Base-by-base conservation (phyloP, 2,888 invertebrate species). In the Eupeodes latifasciatus region DNA sequence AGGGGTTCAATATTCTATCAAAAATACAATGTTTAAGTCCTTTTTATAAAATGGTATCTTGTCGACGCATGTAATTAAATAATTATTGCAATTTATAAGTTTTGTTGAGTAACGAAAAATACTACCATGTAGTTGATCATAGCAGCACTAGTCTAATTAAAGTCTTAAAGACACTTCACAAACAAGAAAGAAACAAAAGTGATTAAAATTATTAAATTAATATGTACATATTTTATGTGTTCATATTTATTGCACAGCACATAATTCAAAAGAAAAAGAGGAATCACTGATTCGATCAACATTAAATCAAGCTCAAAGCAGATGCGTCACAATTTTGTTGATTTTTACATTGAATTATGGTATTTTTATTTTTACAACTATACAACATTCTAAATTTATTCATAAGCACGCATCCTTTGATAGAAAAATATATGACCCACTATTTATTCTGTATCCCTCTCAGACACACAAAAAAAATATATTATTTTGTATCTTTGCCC, bases 321-420 rank as follows among this genome's bases (percentile, higher is more conserved):
- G 81, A 85, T 85, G 81, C 27, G 40, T 44, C 85, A 85, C 85
- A 85, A 27, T 34, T 74, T 36, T 36, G 40, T 40, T 9, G 40
- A 40, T 7, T 77, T 19, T 44, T 55, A 3, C 36, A 55, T 64
- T 75, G 51, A 61, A 16, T 66, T 27, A 66, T 64, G 64, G 49
- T 19, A 9, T 49, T 6, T 7, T 36, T 36, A 7, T 7, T 5
- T 12, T 14, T 64, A 76, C 77, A 49, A 59, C 12, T 14, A 27
- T 27, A 61, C 47, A 59, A 44, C 36, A 9, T 81, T n/a, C 7
- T 4, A 61, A 76, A 85, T 61, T 74, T 81, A 85, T 85, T 78
- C 85, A 81, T 67, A 69, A 62, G 7, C 74, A 74, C 71, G 62
- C 85, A 62, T 81, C 62, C 40, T 40, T 9, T 16, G 10, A 4